Evolutionary conservation across 2,888 invertebrate genomes (phyloP), one percentile per base, ranked within the genome.

Genomic region (Podabrus alpinus): DNA sequence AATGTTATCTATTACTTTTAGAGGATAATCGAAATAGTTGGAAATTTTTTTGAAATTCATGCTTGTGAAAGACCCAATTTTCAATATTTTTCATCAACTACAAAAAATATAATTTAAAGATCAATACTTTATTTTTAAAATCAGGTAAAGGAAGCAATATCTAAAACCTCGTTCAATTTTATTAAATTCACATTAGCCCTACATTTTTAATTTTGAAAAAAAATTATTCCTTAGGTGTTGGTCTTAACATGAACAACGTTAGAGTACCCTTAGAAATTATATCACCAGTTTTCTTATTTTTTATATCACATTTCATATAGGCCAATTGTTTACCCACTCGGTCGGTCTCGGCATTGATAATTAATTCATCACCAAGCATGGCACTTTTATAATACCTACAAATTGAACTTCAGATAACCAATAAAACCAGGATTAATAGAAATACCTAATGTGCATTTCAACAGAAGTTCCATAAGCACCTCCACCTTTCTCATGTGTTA

Each of bases 201-300:
- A n/a, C n/a, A n/a, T n/a, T n/a, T n/a, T n/a, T n/a, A n/a, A n/a
- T n/a, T n/a, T 62, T 62, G 15, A n/a, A 7, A 45, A 64, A 19
- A 62, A 62, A n/a, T 64, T 64, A 19, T 9, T 5, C 0, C n/a
- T 19, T n/a, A 9, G 62, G 21, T 19, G 9, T n/a, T 19, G 21
- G 9, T 64, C 62, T 17, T 21, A 64, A 9, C 21, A 64, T 64
- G 13, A 64, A 24, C 10, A 66, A 7, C 3, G 95, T 96, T 85
- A 97, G 97, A 73, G 91, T 90, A 59, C 96, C 97, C 77, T 91
- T 93, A 4, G 95, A 97, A 68, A 97, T 86, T 1, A 97, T 81
- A 64, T 90, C 89, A 70, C 94, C 93, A 76, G 91, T 93, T 9
- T 89, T 88, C 86, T 96, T 96, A 77, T 94, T 93, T 60, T 90